Base-by-base conservation (phyloP, 2,113 vertebrate species). In the Pandion haliaetus region DNA sequence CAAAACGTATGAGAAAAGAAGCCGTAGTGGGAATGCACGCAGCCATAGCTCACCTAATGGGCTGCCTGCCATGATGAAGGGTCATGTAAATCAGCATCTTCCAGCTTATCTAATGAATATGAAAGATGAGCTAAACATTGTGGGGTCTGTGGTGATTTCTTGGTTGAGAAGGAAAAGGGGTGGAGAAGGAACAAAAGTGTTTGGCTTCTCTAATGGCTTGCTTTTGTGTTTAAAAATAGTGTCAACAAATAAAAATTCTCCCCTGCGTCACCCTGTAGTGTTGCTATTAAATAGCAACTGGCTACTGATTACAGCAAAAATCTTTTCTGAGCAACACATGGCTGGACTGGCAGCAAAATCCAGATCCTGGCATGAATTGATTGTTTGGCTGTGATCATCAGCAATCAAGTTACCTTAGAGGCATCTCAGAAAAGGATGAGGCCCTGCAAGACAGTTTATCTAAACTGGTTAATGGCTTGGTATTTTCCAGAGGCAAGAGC, bases 401-500 rank as follows among this genome's bases (percentile, higher is more conserved):
- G 29, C 44, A 57, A 47, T 1, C 31, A 52, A 72, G 25, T 77
- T 38, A 20, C 16, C 18, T 32, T 31, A 23, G 50, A 50, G 40
- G 29, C 1, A 4, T 45, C 90, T 91, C 32, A 12, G 69, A 29
- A 34, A 4, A 20, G 5, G 54, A 29, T 19, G 28, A 57, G 23
- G n/a, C 32, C 8, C 12, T 26, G 15, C 65, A 36, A 21, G 80
- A n/a, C 3, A 17, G 26, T 69, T 93, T 19, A 8, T 38, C 40
- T 36, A 9, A 90, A 25, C 4, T 20, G 55, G 6, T 45, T 28
- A 8, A 55, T 29, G 72, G 3, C 69, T 69, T 2, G 32, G 29
- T 73, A 8, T 92, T 87, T 96, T 97, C 44, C 98, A 99, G 99
- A 98, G 99, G 80, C 98, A 99, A 90, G 99, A 99, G 95, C 98